Base-by-base conservation (phyloP, 2,888 invertebrate genomes). In the Chaetoderma sp. region DNA sequence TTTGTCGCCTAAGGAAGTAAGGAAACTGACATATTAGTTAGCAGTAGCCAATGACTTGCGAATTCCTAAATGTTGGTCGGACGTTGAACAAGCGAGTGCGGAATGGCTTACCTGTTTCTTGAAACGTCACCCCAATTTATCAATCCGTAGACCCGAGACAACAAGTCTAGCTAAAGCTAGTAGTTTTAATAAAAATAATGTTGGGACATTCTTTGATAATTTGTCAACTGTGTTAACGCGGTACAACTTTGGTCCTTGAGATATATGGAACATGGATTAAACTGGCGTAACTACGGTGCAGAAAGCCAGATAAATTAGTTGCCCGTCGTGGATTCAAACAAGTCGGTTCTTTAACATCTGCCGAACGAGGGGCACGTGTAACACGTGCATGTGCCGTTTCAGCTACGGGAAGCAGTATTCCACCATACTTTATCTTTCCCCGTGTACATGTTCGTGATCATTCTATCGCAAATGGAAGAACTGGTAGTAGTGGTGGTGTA, bases 361-460 rank as follows among this genome's bases (percentile, higher is more conserved):
- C 16, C 0, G 68, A 69, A 57, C 6, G 64, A 42, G 56, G 52
- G 18, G 27, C 58, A 59, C 47, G 55, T 0, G 60, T 60, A 28
- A 69, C 60, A 8, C 39, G 50, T 8, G 55, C 52, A 23, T 70
- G 36, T 55, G 36, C 64, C n/a, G 58, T 65, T 39, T 55, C 33
- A 50, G 57, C 69, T 27, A 16, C 56, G n/a, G 69, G 69, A 4
- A 65, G 1, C 8, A 42, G 28, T 25, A 25, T 71, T 23, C 64
- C 69, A 32, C 69, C 60, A 13, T 25, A 65, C 47, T 60, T 71
- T 21, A 65, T 69, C 16, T 71, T 69, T 28, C 63, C 70, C 21
- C 32, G 69, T 18, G 47, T 32, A 13, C 62, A 65, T 30, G 49
- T 39, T 30, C 13, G 54, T 21, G 49, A 65, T 23, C 28, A 58